Base-by-base conservation (phyloP, 2,888 invertebrate genomes). In the Apotomis capreana region DNA sequence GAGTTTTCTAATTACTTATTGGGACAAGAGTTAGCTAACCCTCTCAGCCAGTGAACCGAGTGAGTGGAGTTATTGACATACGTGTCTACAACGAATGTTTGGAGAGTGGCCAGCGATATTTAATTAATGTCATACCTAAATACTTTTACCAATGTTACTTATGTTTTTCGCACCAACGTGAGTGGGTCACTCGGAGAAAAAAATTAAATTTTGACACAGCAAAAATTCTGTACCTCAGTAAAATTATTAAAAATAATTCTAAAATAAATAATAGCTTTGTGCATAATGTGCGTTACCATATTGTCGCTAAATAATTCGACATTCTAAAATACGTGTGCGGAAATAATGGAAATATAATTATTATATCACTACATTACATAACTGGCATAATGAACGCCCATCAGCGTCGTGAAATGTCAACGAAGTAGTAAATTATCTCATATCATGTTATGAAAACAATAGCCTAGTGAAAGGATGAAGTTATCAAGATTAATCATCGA, bases 401-500 rank as follows among this genome's bases (percentile, higher is more conserved):
- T 55, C 55, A 9, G 44, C 59, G 37, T 55, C 69, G 69, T 69
- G 61, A 69, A 62, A 57, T 69, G 69, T 63, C 69, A 69, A 55
- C 61, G 55, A 55, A 61, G 12, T 12, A 15, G 15, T 69, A 63
- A 57, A 69, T 62, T 62, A 69, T 57, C 62, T 57, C 37, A 40
- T 57, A 57, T 69, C 57, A 57, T 51, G 62, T 69, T 65, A 57
- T 69, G 62, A 63, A 69, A 69, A 69, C 69, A 69, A 69, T 63
- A 69, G 62, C 57, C 0, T 49, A 55, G 69, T 55, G 69, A 69
- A 69, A 69, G 69, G 46, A 57, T 46, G 46, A 9, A 57, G 57
- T 57, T 51, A 62, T 62, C 37, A 40, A 26, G 62, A 62, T 69
- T 51, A 51, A 55, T 55, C 8, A 49, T 15, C 49, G 49, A 49